Conservation (phyloP, 2,113 vertebrate genomes). For the Prunella himalayana region DNA sequence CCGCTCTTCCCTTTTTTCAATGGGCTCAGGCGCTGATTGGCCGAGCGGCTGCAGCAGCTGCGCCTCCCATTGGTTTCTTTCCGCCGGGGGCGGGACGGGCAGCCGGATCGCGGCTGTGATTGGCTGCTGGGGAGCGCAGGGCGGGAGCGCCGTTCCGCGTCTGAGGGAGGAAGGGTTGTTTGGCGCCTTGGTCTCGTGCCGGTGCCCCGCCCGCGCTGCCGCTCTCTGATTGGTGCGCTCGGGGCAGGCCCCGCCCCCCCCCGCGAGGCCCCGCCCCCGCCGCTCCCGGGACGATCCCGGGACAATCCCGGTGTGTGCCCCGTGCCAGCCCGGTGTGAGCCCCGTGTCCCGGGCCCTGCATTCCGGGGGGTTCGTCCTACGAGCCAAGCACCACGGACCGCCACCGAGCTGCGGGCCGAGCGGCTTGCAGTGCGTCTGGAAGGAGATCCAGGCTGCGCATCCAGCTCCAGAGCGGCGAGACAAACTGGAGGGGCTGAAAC, state of each 20-base stretch:
- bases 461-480: fast-evolving
- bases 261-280: neutral
- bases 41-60: neutral
- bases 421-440: fast-evolving
- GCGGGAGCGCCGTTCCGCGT: neutral
- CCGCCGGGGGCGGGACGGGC: fast-evolving
- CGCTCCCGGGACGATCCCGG: too few relatives aligned
- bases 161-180: neutral
- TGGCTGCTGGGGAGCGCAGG: neutral
- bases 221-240: neutral
- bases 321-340: neutral
- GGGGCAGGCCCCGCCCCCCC: fast-evolving
- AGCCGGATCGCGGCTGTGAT: fast-evolving
- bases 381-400: fast-evolving
- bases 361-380: too few relatives aligned
- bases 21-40: neutral
- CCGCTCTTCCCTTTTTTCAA: neutral
- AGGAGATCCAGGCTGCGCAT: fast-evolving
- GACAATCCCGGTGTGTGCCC: neutral
- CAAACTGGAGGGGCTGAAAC: neutral
- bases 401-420: fast-evolving
- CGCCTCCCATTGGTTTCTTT: neutral
- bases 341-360: too few relatives aligned
- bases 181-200: neutral
- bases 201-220: neutral